phyloP scores from a whole-genome alignment of 2,797 vertebrate species.

The Halcyon smyrnensis region DNA sequence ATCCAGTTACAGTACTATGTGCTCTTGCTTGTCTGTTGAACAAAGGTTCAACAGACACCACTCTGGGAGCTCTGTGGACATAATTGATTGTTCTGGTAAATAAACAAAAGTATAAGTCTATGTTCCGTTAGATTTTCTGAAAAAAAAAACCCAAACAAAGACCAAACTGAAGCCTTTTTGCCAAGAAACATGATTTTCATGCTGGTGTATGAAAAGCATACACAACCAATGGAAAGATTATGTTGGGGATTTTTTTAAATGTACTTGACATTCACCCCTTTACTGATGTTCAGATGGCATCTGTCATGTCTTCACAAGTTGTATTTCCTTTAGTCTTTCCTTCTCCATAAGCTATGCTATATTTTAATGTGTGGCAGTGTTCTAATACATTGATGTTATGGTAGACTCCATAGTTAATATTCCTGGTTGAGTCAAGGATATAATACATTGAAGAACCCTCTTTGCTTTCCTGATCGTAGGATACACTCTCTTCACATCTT shows the following conservation, averaged over 20 bases:
- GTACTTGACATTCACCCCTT: conserved; percentile 42
- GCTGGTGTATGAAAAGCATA: background rate
- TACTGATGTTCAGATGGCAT: background rate
- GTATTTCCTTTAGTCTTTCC: background rate
- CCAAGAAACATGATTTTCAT: background rate
- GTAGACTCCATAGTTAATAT: background rate
- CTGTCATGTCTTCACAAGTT: background rate
- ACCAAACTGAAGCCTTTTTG: background rate
- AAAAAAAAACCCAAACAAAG: background rate
- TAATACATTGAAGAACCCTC: background rate
- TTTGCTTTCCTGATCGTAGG: background rate
- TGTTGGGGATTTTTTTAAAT: background rate
- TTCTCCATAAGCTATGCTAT: background rate
- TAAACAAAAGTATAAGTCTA: background rate
- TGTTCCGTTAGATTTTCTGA: background rate
- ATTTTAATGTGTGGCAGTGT: background rate
- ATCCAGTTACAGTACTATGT: background rate
- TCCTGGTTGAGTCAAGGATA: background rate
- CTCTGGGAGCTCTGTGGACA: background rate
- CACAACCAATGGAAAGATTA: background rate
- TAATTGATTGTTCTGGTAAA: background rate
- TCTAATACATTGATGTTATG: background rate
- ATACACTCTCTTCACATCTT: background rate
- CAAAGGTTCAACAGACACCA: background rate
- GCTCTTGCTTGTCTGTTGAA: background rate